These are phyloP conservation scores for Barnardius zonarius DNA, from an alignment of 2,113 vertebrate species.

Conservation along the genomic window DNA sequence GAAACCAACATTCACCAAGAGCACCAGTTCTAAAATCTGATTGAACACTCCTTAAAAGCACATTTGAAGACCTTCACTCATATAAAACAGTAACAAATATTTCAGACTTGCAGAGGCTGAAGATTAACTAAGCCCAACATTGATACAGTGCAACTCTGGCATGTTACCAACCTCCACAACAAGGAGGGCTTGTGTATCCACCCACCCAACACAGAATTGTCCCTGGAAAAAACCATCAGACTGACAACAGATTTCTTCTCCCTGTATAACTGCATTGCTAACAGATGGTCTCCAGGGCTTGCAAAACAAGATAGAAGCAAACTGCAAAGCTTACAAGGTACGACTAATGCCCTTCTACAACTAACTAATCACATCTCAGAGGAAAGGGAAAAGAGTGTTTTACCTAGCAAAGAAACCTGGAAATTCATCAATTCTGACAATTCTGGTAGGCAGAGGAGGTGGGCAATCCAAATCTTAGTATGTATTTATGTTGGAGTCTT, in stretches of 20 bases:
- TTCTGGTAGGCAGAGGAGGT: neutral
- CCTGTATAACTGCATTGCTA: neutral
- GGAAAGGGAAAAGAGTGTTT: neutral
- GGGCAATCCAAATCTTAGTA: neutral
- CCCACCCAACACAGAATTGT: neutral
- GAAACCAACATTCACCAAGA: neutral
- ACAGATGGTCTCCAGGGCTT: neutral
- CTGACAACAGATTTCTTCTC: neutral
- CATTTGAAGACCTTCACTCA: neutral
- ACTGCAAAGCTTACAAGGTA: neutral
- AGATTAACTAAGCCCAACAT: neutral
- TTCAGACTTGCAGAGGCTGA: neutral
- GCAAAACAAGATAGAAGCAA: neutral
- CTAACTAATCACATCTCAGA: neutral
- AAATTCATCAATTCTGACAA: neutral
- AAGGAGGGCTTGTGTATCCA: neutral
- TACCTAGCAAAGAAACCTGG: neutral
- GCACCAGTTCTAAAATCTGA: neutral
- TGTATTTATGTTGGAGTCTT: neutral
- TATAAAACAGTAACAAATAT: neutral
- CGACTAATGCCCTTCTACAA: neutral
- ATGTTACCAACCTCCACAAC: neutral
- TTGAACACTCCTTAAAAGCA: neutral
- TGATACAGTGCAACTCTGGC: neutral
- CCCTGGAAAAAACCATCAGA: neutral